phyloP scores from a whole-genome alignment of 1,140 invertebrate species.

The Dolichoris vasculosae region DNA sequence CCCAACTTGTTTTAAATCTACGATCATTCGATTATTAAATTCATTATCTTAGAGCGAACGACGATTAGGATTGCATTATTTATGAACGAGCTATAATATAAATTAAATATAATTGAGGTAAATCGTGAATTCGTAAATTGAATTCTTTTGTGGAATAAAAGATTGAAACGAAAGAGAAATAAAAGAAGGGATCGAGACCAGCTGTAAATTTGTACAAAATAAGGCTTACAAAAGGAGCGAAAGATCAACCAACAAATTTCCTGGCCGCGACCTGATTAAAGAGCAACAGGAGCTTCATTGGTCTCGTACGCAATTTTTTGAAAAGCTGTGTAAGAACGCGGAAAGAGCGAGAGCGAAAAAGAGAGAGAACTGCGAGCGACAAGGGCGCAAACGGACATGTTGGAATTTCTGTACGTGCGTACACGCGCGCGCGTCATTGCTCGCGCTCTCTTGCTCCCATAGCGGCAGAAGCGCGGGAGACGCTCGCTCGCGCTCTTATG shows the following conservation, averaged over 20 bases:
- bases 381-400: slow-evolving; percentile 50
- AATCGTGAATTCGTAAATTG: not conserved
- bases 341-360: not conserved
- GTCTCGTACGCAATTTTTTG: not conserved
- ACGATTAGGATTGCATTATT: no score
- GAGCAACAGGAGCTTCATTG: slow-evolving; percentile 30
- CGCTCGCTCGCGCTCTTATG: not conserved
- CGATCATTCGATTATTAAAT: no score
- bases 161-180: no score
- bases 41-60: no score
- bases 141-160: no score
- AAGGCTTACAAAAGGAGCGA: not conserved
- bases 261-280: not conserved
- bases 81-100: not conserved
- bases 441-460: slow-evolving; percentile 11
- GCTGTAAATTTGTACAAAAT: not conserved
- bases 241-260: not conserved
- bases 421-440: slow-evolving; percentile 16
- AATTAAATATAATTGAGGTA: not conserved
- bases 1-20: no score
- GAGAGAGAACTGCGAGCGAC: not conserved
- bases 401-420: slow-evolving; percentile 42
- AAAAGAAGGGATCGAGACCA: not conserved
- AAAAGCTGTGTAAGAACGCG: not conserved
- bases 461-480: slow-evolving; percentile 41